Conservation (phyloP, 2,113 vertebrate species). For the Romanogobio albipinnatus region DNA sequence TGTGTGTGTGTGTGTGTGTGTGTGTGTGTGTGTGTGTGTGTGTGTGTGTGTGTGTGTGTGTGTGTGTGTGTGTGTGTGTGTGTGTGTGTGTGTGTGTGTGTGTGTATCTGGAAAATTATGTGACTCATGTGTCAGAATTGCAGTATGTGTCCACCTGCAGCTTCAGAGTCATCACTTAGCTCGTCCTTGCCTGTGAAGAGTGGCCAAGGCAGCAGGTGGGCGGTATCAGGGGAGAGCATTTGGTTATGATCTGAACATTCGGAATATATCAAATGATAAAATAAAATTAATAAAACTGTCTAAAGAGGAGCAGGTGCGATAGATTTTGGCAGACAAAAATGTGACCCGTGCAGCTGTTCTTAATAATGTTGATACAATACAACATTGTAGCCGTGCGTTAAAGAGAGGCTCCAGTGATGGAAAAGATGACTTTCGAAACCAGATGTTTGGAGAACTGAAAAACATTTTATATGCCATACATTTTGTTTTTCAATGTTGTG, state of each 20-base stretch:
- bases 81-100: slow-evolving; percentile 6
- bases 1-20: neutral
- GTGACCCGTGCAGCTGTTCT: slow-evolving; percentile 49
- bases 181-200: slow-evolving; percentile 47
- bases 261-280: slow-evolving; percentile 51
- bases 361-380: slow-evolving; percentile 43
- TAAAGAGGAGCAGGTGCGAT: slow-evolving; percentile 53
- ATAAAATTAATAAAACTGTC: slow-evolving; percentile 61
- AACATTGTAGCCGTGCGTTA: slow-evolving; percentile 30
- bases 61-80: no score
- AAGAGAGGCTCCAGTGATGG: slow-evolving; percentile 18
- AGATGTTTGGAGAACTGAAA: slow-evolving; percentile 52
- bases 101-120: neutral
- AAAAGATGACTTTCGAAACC: slow-evolving; percentile 44
- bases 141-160: slow-evolving; percentile 39
- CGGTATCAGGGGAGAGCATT: slow-evolving; percentile 47
- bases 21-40: neutral
- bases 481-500: neutral
- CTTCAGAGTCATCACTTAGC: slow-evolving; percentile 41
- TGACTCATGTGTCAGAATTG: slow-evolving; percentile 31
- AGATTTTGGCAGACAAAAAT: slow-evolving; percentile 39
- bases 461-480: slow-evolving; percentile 6
- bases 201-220: slow-evolving; percentile 60
- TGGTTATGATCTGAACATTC: slow-evolving; percentile 54
- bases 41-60: no score